phyloP scores from a whole-genome alignment of 23 tunicate genomes.

The Halocynthia aurantium region DNA sequence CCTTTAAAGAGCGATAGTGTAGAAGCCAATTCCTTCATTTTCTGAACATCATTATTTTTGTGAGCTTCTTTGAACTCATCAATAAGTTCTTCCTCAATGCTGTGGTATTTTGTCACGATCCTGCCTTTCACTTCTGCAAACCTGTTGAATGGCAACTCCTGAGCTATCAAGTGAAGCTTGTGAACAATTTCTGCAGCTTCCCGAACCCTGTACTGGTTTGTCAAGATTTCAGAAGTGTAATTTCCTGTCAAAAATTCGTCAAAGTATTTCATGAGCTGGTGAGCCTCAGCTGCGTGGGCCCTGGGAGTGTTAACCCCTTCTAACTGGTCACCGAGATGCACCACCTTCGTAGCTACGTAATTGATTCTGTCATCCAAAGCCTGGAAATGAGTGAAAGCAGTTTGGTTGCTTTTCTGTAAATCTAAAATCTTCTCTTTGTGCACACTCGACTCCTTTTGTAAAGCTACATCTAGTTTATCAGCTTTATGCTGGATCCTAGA shows the following conservation, averaged over 20 bases:
- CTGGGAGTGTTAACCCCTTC: conserved; percentile 99
- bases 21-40: conserved; percentile 82
- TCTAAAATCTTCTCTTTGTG: conserved; percentile 81
- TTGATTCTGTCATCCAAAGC: conserved; percentile 93
- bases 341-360: conserved; percentile 96
- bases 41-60: conserved; percentile 49
- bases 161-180: conserved; percentile 97
- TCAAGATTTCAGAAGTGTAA: conserved; percentile 57
- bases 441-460: conserved; percentile 59
- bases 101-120: conserved; percentile 20
- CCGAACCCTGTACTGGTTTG: conserved; percentile 57
- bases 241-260: conserved; percentile 80
- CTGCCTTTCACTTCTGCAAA: conserved; percentile 50
- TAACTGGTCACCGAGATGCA: conserved; percentile 98
- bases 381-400: conserved; percentile 91
- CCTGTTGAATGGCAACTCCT: conserved; percentile 80
- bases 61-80: conserved; percentile 84
- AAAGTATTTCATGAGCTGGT: conserved; percentile 90
- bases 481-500: conserved; percentile 79
- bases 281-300: conserved; percentile 99
- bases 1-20: conserved; percentile 87
- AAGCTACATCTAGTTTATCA: conserved; percentile 68
- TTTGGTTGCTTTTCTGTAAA: conserved; percentile 80
- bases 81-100: conserved; percentile 54
- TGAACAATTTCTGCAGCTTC: conserved; percentile 99